Percentiles rank a stretch among this genome's conserved stretches.
phyloP scores from a whole-genome alignment of 1,140 invertebrate species.

The Aphelinus certus region DNA sequence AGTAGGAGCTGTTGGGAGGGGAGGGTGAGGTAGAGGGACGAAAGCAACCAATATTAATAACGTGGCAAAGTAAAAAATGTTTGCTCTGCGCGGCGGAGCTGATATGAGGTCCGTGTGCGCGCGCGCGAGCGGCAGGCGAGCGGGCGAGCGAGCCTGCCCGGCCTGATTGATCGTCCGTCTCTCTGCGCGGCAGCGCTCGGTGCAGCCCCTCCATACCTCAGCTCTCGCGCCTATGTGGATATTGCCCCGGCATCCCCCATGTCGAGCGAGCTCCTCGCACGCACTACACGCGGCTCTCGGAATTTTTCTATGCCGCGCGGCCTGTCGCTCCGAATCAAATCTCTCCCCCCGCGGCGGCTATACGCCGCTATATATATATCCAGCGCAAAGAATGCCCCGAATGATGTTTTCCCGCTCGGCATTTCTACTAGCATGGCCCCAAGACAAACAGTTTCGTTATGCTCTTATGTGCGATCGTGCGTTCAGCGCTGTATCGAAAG shows the following conservation, averaged over 20 bases:
- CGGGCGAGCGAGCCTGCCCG: slow-evolving; percentile 55
- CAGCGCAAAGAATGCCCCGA: slow-evolving; percentile 17
- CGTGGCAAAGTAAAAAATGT: slow-evolving; percentile 64
- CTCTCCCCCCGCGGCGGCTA: slow-evolving; percentile 35
- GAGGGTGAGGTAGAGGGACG: slow-evolving; percentile 15
- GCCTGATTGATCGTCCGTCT: slow-evolving; percentile 65
- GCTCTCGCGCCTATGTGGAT: slow-evolving; percentile 46
- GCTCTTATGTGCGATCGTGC: too few species aligned
- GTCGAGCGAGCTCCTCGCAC: neutral
- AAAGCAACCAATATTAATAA: slow-evolving; percentile 62
- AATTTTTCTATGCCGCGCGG: slow-evolving; percentile 28
- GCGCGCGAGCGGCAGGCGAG: slow-evolving; percentile 11
- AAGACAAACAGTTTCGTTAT: too few species aligned
- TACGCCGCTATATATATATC: too few species aligned
- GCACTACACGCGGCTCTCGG: slow-evolving; percentile 7
- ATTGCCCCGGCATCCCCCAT: slow-evolving; percentile 54
- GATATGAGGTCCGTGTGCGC: slow-evolving; percentile 64
- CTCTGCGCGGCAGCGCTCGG: slow-evolving; percentile 50
- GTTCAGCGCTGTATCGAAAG: too few species aligned
- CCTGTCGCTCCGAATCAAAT: slow-evolving; percentile 49
- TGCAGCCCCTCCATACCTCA: too few species aligned
- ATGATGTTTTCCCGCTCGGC: slow-evolving; percentile 32
- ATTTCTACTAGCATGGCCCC: slow-evolving; percentile 22
- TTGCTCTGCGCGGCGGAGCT: slow-evolving; percentile 62
- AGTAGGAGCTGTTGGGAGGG: slow-evolving; percentile 2